Conservation (phyloP, 1,140 invertebrate genomes). For the Zaprionus ghesquierei region DNA sequence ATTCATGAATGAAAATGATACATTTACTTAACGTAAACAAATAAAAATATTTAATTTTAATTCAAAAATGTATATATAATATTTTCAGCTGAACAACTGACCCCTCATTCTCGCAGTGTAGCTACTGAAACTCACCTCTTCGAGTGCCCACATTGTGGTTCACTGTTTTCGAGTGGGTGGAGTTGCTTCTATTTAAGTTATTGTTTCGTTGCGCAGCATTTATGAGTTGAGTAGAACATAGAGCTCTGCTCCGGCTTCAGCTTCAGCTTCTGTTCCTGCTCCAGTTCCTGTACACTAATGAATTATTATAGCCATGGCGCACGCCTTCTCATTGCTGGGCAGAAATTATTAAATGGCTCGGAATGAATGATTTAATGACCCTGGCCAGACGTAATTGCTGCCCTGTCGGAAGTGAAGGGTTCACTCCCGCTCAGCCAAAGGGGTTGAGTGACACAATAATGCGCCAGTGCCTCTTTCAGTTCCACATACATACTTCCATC, state of each 20-base stretch:
- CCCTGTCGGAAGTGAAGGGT: constrained; percentile 51
- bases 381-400: constrained; percentile 60
- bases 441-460: constrained; percentile 45
- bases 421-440: constrained; percentile 33
- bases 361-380: constrained; percentile 82
- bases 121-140: constrained; percentile 8
- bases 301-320: constrained; percentile 63
- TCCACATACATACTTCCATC: background rate
- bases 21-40: too few relatives aligned
- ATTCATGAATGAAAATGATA: too few relatives aligned
- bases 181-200: constrained; percentile 62
- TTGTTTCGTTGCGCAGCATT: constrained; percentile 61
- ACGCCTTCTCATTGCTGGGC: constrained; percentile 39
- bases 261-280: constrained; percentile 25
- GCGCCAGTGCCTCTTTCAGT: constrained; percentile 28
- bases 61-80: background rate
- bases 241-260: constrained; percentile 8
- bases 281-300: constrained; percentile 47
- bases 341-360: constrained; percentile 80
- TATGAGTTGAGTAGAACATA: constrained; percentile 37
- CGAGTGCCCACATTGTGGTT: constrained; percentile 47
- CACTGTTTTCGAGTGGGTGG: constrained; percentile 1
- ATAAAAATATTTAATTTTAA: background rate
- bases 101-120: background rate
- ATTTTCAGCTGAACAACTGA: too few relatives aligned